These are phyloP conservation scores for Paralichthys olivaceus DNA, from an alignment of 2,113 vertebrate genomes.

Conservation along the genomic window DNA sequence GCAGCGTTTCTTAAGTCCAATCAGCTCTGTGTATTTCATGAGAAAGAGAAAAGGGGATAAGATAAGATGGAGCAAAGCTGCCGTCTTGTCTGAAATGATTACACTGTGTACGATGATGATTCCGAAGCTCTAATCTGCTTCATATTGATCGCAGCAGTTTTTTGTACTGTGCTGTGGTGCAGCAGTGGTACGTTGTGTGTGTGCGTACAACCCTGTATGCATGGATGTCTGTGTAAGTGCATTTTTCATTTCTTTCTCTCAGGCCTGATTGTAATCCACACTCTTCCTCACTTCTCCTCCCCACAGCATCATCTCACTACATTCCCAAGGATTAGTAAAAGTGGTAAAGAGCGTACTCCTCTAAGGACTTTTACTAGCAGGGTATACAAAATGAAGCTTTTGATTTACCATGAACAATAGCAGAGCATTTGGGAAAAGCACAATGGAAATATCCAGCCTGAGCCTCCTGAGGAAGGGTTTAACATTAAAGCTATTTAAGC, in stretches of 20 bases:
- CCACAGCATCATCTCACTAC: constrained; percentile 28
- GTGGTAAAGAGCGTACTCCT: constrained; percentile 39
- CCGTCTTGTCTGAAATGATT: constrained; percentile 46
- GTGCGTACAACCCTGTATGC: neutral
- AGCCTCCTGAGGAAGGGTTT: constrained; percentile 35
- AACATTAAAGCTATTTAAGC: constrained; percentile 43
- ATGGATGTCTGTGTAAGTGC: neutral
- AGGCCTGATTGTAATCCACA: constrained; percentile 44
- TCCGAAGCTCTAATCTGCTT: constrained; percentile 53
- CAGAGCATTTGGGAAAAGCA: constrained; percentile 35
- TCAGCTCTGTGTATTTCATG: constrained; percentile 48
- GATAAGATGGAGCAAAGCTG: constrained; percentile 47
- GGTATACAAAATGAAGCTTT: constrained; percentile 45
- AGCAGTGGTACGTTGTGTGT: constrained; percentile 2
- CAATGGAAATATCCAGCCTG: constrained; percentile 36
- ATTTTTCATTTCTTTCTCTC: no score
- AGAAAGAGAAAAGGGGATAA: constrained; percentile 11
- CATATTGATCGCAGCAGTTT: constrained; percentile 39
- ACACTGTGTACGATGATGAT: constrained; percentile 34
- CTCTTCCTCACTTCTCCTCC: constrained; percentile 37
- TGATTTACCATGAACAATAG: constrained; percentile 49
- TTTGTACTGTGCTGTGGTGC: constrained; percentile 5
- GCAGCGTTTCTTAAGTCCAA: constrained; percentile 50
- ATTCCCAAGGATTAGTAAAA: constrained; percentile 57
- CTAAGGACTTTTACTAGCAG: constrained; percentile 46